Evolutionary conservation across 1,140 invertebrate genomes (phyloP).

Genomic region (Hesperophylax magnus): DNA sequence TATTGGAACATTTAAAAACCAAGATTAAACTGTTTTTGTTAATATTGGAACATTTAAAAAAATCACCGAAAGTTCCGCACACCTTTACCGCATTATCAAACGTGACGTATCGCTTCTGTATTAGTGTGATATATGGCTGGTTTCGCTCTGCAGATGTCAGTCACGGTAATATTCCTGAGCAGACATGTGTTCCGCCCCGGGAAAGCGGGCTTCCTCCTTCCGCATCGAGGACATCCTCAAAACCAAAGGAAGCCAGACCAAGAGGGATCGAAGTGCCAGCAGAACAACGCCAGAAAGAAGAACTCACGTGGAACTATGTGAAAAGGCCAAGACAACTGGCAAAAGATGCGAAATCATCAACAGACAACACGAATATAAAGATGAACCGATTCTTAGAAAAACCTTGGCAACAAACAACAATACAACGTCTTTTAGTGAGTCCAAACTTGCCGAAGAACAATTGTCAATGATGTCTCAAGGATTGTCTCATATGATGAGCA

Average conservation of each 20-base stretch:
- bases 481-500: not conserved
- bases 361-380: not conserved
- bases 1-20: too few species aligned
- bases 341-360: slow-evolving; percentile 29
- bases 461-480: not conserved
- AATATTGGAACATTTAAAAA: too few species aligned
- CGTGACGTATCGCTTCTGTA: slow-evolving; percentile 3
- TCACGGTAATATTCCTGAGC: slow-evolving; percentile 7
- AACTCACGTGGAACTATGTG: slow-evolving; percentile 28
- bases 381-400: slow-evolving; percentile 23
- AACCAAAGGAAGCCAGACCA: slow-evolving; percentile 12
- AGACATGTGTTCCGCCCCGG: slow-evolving; percentile 48
- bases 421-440: not conserved
- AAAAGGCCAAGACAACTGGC: slow-evolving; percentile 35
- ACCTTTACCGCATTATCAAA: not conserved
- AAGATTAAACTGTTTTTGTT: too few species aligned
- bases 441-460: not conserved
- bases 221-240: slow-evolving; percentile 54
- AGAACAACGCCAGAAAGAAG: slow-evolving; percentile 21
- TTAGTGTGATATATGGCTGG: slow-evolving; percentile 12
- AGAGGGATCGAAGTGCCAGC: slow-evolving; percentile 28
- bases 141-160: not conserved
- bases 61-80: not conserved
- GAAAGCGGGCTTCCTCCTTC: slow-evolving; percentile 47
- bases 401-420: slow-evolving; percentile 4